Evolutionary conservation across 2,888 invertebrate species (phyloP).

Genomic region (Crepidodera aurea): DNA sequence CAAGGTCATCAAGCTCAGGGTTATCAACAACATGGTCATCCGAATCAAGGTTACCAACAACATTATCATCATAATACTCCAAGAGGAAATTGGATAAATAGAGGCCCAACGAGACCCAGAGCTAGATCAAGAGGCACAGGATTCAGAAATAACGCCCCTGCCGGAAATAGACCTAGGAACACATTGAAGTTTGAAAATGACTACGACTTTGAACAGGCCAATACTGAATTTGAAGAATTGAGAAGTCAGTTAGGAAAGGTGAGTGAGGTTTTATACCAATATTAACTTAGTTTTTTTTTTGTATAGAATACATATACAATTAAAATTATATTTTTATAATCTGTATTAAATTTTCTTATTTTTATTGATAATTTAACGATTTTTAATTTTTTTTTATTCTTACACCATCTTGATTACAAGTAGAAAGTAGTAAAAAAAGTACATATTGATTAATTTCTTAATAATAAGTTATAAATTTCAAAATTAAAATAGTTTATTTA

Average conservation of each 20-base stretch:
- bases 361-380: too few species aligned
- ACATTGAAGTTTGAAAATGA: conserved; percentile 94
- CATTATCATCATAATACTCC: conserved; percentile 26
- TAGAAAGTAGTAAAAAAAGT: too few species aligned
- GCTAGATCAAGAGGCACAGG: conserved; percentile 51
- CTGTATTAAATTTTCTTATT: too few species aligned
- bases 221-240: conserved; percentile 95
- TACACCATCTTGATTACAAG: too few species aligned
- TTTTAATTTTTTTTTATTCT: too few species aligned
- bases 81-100: conserved; percentile 48
- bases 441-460: too few species aligned
- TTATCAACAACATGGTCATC: conserved; percentile 45
- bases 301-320: too few species aligned
- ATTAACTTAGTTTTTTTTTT: too few species aligned
- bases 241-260: conserved; percentile 82
- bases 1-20: conserved; percentile 47
- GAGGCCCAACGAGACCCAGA: conserved; percentile 44
- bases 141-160: conserved; percentile 42
- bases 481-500: too few species aligned
- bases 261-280: too few species aligned
- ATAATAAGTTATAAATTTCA: too few species aligned
- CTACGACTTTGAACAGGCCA: conserved; percentile 98
- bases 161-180: conserved; percentile 63
- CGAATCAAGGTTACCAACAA: conserved; percentile 16
- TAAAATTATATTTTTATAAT: too few species aligned